A percentile compares a stretch with the other conserved stretches of the same genome.
phyloP scores from a whole-genome alignment of 2,797 vertebrate species.

The Allobates femoralis region DNA sequence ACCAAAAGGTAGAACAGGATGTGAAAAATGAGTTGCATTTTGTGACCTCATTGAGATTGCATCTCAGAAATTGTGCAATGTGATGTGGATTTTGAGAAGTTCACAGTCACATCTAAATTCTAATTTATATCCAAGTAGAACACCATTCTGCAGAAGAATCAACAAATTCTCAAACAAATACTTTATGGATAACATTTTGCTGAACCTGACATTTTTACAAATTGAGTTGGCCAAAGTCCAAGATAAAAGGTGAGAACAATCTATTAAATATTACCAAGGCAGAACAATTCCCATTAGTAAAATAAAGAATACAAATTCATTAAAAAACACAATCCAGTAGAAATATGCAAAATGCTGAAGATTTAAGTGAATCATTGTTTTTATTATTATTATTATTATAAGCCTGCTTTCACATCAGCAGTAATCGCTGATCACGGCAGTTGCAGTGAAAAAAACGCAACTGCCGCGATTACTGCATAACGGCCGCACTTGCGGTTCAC shows the following conservation, averaged over 20 bases:
- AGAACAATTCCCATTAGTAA: neutral
- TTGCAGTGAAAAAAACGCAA: too few relatives aligned
- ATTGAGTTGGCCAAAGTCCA: neutral
- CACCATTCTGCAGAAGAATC: neutral
- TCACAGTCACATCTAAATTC: neutral
- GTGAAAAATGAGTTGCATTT: neutral
- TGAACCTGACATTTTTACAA: neutral
- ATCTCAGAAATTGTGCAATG: neutral
- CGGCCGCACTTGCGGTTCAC: too few relatives aligned
- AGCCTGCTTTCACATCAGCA: too few relatives aligned
- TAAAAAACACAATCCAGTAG: neutral
- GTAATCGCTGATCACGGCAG: too few relatives aligned
- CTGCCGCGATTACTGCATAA: too few relatives aligned
- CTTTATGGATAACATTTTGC: neutral
- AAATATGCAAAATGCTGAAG: neutral
- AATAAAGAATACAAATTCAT: neutral
- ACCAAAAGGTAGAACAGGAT: neutral
- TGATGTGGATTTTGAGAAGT: neutral
- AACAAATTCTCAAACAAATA: neutral
- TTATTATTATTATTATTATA: too few relatives aligned
- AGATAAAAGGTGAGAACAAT: neutral
- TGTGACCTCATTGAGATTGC: neutral
- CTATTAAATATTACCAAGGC: neutral
- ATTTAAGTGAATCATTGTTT: too few relatives aligned
- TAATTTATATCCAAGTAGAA: neutral